Conservation (phyloP, 2,888 invertebrate species). For the Heteromurus nitidus region DNA sequence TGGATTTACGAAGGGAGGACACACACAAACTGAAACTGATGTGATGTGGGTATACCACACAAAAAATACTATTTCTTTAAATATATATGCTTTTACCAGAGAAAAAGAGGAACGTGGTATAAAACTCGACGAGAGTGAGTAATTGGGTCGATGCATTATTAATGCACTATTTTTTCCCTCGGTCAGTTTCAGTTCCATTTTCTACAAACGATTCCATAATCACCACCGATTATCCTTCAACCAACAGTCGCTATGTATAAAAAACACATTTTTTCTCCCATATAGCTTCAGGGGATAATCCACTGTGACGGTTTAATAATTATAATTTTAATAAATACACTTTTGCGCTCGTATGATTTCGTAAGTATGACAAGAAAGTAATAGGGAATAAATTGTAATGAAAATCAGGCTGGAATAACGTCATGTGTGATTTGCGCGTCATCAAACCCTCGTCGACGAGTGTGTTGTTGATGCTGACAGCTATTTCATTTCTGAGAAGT, state of each 20-base stretch:
- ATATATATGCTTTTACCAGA: background rate
- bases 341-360: too few species aligned
- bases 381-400: conserved; percentile 24
- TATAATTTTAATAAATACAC: conserved; percentile 26
- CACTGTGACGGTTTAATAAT: conserved; percentile 24
- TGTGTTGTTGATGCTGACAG: conserved; percentile 41
- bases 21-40: too few species aligned
- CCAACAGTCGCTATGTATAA: too few species aligned
- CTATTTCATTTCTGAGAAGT: conserved; percentile 27
- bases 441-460: background rate
- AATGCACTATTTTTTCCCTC: conserved; percentile 45
- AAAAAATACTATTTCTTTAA: background rate
- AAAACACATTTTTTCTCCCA: too few species aligned
- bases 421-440: too few species aligned
- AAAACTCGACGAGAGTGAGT: conserved; percentile 12
- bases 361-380: conserved; percentile 24
- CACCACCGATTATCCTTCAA: too few species aligned
- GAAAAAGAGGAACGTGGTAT: background rate
- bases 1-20: too few species aligned
- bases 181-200: background rate
- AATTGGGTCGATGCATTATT: conserved; percentile 58
- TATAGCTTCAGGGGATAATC: conserved; percentile 2
- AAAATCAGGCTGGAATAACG: too few species aligned
- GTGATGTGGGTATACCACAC: too few species aligned
- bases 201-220: background rate